Evolutionary conservation across 2,797 vertebrate species (phyloP), one percentile per base, ranked within the genome.

Genomic region (Manis javanica): DNA sequence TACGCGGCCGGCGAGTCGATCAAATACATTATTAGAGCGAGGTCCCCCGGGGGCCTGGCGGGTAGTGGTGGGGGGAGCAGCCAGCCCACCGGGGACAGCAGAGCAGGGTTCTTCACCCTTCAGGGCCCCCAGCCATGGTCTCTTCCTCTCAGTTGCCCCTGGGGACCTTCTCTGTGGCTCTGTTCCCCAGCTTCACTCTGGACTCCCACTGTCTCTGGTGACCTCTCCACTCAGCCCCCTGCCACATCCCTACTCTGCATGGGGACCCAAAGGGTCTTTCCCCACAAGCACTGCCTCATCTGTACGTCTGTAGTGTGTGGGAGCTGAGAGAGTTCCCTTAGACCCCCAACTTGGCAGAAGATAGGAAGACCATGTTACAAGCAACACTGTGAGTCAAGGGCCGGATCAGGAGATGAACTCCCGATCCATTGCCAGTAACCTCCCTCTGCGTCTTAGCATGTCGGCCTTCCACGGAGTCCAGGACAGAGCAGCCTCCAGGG

Each of bases 11-110:
- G 99, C 96, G 97, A 98, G 99, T 99, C 99, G 99, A 99, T 99
- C 99, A 99, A 99, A 99, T 99, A 99, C 99, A 99, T 99, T 99
- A 99, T 99, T 99, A 99, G 99, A 99, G 99, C 98, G 99, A 98
- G 96, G 97, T 99, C 99, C 99, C 99, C 98, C 46, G 98, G 99
- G 99, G 98, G 97, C 96, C 97, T n/a, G 74, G 98, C 61, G 83
- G 96, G 97, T 97, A 98, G 93, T 55, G 84, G 82, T 92, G 90
- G 97, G 90, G 98, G 97, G 97, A 96, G 97, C 87, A 97, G 97
- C 87, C 96, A 95, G 97, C 94, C 97, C 97, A 97, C 93, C 46
- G 31, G 97, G 98, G 96, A 97, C 94, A 95, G 66, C 21, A 72
- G 87, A 96, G 90, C 1, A 2, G 46, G 88, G 64, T 87, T 95